These are phyloP conservation scores for Nephrocerus scutellatus DNA, from an alignment of 2,888 invertebrate genomes.

Conservation along the genomic window DNA sequence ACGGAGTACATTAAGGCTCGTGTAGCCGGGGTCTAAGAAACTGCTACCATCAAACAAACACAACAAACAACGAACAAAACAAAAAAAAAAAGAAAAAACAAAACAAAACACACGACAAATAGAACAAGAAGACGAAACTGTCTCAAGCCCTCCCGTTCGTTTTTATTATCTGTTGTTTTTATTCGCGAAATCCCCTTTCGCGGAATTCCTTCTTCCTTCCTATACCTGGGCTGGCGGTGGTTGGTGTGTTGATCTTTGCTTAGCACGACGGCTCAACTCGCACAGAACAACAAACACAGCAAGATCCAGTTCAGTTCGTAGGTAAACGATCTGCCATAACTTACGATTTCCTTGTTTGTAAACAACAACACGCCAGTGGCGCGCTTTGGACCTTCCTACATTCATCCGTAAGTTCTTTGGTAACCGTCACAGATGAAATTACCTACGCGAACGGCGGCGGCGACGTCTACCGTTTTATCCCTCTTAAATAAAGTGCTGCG, in stretches of 20 bases:
- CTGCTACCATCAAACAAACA: no score
- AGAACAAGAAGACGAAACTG: no score
- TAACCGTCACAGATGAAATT: no score
- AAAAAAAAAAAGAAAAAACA: conserved; percentile 3
- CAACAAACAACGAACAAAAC: conserved; percentile 2
- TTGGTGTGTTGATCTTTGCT: no score
- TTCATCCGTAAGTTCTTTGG: no score
- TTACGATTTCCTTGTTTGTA: conserved; percentile 28
- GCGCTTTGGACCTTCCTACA: no score
- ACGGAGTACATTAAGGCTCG: conserved; percentile 3
- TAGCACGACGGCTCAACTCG: neutral
- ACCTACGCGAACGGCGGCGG: no score
- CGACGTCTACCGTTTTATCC: no score
- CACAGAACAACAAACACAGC: neutral
- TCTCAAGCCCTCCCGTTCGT: no score
- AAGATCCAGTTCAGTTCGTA: conserved; percentile 13
- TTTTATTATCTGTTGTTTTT: conserved; percentile 1
- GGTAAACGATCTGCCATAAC: conserved; percentile 25
- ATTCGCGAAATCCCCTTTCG: conserved; percentile 4
- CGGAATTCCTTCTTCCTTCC: conserved; percentile 6
- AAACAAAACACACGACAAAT: neutral
- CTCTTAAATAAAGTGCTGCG: no score
- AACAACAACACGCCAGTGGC: conserved; percentile 23
- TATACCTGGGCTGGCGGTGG: conserved; percentile 1
- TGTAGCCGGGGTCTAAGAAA: no score